These are phyloP conservation scores for Drosophila nigromelanica DNA, from an alignment of 1,140 invertebrate species.

Conservation along the genomic window DNA sequence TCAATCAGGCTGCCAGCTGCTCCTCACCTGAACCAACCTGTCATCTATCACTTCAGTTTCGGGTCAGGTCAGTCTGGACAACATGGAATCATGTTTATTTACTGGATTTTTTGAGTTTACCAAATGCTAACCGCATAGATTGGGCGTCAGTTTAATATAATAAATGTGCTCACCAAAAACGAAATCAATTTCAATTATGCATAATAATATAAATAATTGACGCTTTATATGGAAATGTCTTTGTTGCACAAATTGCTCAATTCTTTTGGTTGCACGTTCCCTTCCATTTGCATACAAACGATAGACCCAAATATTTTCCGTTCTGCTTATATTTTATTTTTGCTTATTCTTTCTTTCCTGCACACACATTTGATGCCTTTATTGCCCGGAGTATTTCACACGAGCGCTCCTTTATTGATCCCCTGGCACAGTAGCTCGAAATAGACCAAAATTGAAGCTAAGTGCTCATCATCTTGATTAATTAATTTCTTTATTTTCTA, in stretches of 20 bases:
- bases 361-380: constrained; percentile 40
- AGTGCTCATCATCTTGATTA: not conserved
- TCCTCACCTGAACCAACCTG: constrained; percentile 25
- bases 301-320: constrained; percentile 22
- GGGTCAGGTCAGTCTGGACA: constrained; percentile 1
- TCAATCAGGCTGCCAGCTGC: constrained; percentile 53
- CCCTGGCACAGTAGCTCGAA: constrained; percentile 44
- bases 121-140: constrained; percentile 2
- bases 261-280: constrained; percentile 11
- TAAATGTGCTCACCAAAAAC: not conserved
- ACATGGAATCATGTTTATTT: constrained; percentile 1
- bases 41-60: constrained; percentile 42
- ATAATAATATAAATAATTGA: constrained; percentile 42
- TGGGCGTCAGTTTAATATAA: constrained; percentile 9
- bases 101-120: not conserved
- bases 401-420: constrained; percentile 36
- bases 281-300: constrained; percentile 48
- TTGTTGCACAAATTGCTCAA: constrained; percentile 44
- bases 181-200: constrained; percentile 52
- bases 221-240: constrained; percentile 43
- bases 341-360: not conserved
- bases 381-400: constrained; percentile 42
- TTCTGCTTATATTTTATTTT: constrained; percentile 8
- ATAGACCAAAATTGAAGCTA: constrained; percentile 21
- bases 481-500: no score